phyloP scores from a whole-genome alignment of 2,888 invertebrate species.

The Tiphia femorata region DNA sequence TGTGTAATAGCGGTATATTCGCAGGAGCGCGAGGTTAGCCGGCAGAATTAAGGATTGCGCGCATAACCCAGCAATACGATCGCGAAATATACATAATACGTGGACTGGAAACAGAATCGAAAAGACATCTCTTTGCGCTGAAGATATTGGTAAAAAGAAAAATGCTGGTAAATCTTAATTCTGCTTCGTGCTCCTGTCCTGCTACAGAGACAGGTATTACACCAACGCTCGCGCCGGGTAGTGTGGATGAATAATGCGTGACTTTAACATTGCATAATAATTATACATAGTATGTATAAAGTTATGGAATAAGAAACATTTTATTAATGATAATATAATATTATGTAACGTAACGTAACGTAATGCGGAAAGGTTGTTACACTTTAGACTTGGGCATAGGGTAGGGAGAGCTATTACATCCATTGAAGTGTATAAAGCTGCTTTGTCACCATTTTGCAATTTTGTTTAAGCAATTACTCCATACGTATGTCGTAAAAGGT shows the following conservation, averaged over 20 bases:
- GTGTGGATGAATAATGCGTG: slow-evolving; percentile 64
- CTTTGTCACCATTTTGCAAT: slow-evolving; percentile 11
- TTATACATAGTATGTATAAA: slow-evolving; percentile 70
- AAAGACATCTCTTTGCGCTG: slow-evolving; percentile 44
- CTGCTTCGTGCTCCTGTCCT: slow-evolving; percentile 42
- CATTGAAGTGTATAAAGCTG: slow-evolving; percentile 7
- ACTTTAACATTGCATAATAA: slow-evolving; percentile 68
- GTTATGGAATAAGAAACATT: slow-evolving; percentile 65
- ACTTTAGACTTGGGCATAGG: slow-evolving; percentile 54
- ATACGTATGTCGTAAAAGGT: neutral
- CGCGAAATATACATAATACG: slow-evolving; percentile 18
- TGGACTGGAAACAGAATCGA: neutral
- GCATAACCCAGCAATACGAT: slow-evolving; percentile 9
- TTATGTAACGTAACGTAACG: slow-evolving; percentile 51
- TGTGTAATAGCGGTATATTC: slow-evolving; percentile 48
- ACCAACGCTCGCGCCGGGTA: slow-evolving; percentile 58
- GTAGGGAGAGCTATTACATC: slow-evolving; percentile 39
- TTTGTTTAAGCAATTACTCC: slow-evolving; percentile 6
- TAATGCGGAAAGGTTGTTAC: slow-evolving; percentile 60
- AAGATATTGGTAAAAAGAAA: slow-evolving; percentile 28
- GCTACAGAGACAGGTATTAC: slow-evolving; percentile 36
- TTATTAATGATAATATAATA: slow-evolving; percentile 64
- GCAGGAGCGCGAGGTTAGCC: slow-evolving; percentile 44
- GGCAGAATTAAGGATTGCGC: slow-evolving; percentile 30
- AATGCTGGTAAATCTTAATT: slow-evolving; percentile 14